Conservation (phyloP, 2,797 vertebrate genomes). For the Neomorphus geoffroyi region DNA sequence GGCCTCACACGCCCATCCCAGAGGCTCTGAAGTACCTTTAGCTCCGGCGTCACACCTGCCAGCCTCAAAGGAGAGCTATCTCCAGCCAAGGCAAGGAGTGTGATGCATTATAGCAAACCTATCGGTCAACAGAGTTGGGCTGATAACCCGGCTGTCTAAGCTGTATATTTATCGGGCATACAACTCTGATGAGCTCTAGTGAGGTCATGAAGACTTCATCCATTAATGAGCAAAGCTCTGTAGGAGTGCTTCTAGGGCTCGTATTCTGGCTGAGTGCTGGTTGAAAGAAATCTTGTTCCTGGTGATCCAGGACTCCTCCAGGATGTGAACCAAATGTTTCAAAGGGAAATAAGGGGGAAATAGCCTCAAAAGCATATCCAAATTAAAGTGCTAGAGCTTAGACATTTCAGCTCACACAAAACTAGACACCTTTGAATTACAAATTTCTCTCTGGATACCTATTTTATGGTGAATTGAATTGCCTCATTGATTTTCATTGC, state of each 20-base stretch:
- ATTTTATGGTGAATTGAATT: neutral
- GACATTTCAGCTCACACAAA: neutral
- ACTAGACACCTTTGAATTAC: neutral
- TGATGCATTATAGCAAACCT: neutral
- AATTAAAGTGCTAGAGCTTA: neutral
- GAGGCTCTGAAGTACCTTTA: neutral
- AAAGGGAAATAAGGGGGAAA: neutral
- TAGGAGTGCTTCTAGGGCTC: neutral
- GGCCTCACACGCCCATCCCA: neutral
- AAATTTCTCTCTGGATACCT: neutral
- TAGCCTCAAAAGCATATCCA: neutral
- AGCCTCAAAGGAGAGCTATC: neutral
- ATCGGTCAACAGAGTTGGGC: neutral
- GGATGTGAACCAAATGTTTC: neutral
- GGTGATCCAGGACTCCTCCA: neutral
- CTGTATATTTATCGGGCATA: fast-evolving
- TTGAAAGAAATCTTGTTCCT: neutral
- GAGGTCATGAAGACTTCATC: neutral
- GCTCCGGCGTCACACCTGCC: neutral
- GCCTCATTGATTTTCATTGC: neutral
- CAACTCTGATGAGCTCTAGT: neutral
- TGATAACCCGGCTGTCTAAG: neutral
- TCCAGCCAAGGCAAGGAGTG: neutral
- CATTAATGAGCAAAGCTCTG: neutral
- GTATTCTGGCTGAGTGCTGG: neutral